These are phyloP conservation scores for Eulemur mongoz DNA, from an alignment of 2,797 vertebrate genomes.

Conservation along the genomic window DNA sequence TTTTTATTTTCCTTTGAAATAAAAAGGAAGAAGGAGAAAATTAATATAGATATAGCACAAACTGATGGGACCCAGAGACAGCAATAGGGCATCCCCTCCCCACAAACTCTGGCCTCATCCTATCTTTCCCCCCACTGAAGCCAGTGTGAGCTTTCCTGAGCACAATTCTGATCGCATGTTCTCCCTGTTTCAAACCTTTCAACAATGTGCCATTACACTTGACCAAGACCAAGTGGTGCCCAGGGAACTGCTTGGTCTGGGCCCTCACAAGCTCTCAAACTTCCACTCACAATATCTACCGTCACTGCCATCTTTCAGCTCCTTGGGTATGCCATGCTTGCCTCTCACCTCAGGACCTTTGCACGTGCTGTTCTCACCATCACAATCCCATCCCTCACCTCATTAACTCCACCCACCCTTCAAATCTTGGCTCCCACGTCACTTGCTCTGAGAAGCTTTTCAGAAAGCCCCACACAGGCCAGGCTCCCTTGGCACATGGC, in stretches of 20 bases:
- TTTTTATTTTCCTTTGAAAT: neutral
- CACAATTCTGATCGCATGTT: neutral
- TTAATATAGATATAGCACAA: neutral
- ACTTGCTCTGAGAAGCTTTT: neutral
- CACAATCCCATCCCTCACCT: neutral
- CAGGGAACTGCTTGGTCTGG: neutral
- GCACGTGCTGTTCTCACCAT: neutral
- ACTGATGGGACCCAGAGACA: neutral
- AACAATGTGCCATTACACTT: neutral
- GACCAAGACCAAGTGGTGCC: neutral
- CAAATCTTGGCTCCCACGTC: accelerated
- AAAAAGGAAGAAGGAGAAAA: neutral
- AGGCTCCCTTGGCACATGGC: neutral
- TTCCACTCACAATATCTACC: accelerated
- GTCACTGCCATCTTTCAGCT: neutral
- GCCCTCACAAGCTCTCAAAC: neutral
- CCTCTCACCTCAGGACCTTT: neutral
- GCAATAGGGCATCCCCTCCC: accelerated
- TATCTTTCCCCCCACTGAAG: neutral
- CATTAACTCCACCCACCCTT: neutral
- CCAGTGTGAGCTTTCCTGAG: neutral
- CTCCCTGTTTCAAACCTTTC: neutral
- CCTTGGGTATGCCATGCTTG: neutral
- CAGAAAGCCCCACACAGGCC: neutral
- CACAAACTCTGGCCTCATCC: accelerated